These are phyloP conservation scores for Anguilla pacifica DNA, from an alignment of 2,797 vertebrate genomes.

Conservation along the genomic window DNA sequence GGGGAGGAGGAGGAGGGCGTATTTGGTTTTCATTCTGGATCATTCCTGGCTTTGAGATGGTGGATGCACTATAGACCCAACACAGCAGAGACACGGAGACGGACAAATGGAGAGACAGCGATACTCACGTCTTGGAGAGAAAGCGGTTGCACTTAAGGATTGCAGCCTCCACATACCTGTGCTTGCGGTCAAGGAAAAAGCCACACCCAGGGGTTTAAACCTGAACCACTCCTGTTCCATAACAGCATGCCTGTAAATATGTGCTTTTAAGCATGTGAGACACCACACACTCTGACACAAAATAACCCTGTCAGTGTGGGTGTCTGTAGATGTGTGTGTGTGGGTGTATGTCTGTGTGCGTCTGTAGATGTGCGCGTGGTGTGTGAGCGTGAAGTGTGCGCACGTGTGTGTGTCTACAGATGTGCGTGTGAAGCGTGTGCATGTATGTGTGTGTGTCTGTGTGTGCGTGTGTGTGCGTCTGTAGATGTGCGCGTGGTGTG, in stretches of 20 bases:
- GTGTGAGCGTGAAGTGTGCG: too few relatives aligned
- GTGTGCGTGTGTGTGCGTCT: too few relatives aligned
- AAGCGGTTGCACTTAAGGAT: conserved; percentile 96
- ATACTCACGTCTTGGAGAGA: conserved; percentile 85
- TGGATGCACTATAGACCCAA: background rate
- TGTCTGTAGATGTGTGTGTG: background rate
- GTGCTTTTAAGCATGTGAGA: too few relatives aligned
- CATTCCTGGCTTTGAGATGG: background rate
- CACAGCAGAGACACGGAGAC: background rate
- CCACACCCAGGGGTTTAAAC: background rate
- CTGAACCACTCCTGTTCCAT: background rate
- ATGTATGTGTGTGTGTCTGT: background rate
- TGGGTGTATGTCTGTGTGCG: too few relatives aligned
- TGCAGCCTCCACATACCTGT: conserved; percentile 92
- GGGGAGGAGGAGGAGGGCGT: too few relatives aligned
- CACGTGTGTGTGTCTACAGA: background rate
- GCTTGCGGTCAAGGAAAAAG: conserved; percentile 69
- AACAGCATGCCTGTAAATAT: background rate
- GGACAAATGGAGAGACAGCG: background rate
- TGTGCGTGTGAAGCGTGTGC: background rate
- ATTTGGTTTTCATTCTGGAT: background rate
- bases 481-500: too few relatives aligned
- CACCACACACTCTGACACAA: background rate
- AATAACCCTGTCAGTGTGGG: background rate
- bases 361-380: too few relatives aligned